Evolutionary conservation across 2,797 vertebrate species (phyloP).

Genomic region (Melanotaenia nigrans): DNA sequence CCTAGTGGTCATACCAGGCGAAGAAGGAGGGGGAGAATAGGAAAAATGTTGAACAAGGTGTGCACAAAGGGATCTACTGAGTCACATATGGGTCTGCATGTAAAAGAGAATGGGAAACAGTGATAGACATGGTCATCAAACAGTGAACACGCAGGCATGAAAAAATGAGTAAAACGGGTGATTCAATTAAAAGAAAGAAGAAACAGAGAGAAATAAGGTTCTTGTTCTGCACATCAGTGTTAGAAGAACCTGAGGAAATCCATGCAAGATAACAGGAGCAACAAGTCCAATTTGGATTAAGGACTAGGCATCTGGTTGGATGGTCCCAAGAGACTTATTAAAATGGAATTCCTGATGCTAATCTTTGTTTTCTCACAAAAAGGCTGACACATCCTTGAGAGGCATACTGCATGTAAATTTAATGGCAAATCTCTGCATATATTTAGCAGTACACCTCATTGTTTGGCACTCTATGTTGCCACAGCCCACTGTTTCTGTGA

Average conservation of each 20-base stretch:
- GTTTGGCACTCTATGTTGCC: slow-evolving; percentile 60
- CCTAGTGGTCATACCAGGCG: slow-evolving; percentile 78
- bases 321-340: slow-evolving; percentile 81
- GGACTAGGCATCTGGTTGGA: slow-evolving; percentile 70
- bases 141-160: slow-evolving; percentile 28
- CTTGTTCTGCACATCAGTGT: slow-evolving; percentile 64
- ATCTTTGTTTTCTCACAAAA: slow-evolving; percentile 80
- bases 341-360: slow-evolving; percentile 80
- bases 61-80: slow-evolving; percentile 24
- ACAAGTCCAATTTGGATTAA: slow-evolving; percentile 77
- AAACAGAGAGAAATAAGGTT: slow-evolving; percentile 6
- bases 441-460: slow-evolving; percentile 68
- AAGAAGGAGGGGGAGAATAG: slow-evolving; percentile 30
- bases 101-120: background rate
- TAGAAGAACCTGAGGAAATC: slow-evolving; percentile 45
- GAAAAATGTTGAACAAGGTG: slow-evolving; percentile 1
- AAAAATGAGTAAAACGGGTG: slow-evolving; percentile 53
- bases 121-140: slow-evolving; percentile 40
- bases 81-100: slow-evolving; percentile 17
- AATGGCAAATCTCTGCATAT: slow-evolving; percentile 73
- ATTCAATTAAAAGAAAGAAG: slow-evolving; percentile 22
- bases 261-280: slow-evolving; percentile 41
- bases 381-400: slow-evolving; percentile 76
- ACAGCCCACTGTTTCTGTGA: slow-evolving; percentile 43
- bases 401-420: slow-evolving; percentile 78